Percentiles rank a stretch among this genome's conserved stretches.
These are phyloP conservation scores for Campylomormyrus numenius DNA, from an alignment of 2,113 vertebrate species.

Conservation along the genomic window DNA sequence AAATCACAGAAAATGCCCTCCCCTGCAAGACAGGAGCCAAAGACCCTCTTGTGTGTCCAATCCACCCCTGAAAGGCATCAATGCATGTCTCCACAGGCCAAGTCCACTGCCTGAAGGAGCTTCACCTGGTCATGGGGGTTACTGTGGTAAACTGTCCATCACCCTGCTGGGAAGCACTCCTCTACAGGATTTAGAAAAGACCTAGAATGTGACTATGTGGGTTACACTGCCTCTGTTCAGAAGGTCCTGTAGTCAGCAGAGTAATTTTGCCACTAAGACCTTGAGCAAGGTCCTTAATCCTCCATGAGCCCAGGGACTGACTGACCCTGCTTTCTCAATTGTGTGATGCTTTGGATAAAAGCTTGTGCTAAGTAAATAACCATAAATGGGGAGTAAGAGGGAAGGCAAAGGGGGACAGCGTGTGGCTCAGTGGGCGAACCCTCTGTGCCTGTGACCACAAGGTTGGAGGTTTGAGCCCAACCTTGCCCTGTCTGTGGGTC, in stretches of 20 bases:
- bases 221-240: background rate
- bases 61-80: background rate
- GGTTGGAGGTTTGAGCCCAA: too few relatives aligned
- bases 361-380: background rate
- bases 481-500: too few relatives aligned
- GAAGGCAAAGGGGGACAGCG: background rate
- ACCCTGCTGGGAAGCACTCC: background rate
- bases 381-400: background rate
- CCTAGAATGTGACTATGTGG: background rate
- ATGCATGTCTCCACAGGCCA: background rate
- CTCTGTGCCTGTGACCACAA: too few relatives aligned
- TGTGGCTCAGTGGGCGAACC: too few relatives aligned
- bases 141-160: background rate
- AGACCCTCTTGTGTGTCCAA: background rate
- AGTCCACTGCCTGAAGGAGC: background rate
- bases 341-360: background rate
- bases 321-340: background rate
- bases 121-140: background rate
- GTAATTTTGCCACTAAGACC: background rate
- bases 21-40: background rate
- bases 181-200: background rate
- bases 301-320: background rate
- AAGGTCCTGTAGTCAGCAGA: background rate
- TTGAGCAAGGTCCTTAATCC: background rate
- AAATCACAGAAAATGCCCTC: background rate